Base-by-base conservation (phyloP, 1,140 invertebrate species). In the Cyphomyrmex costatus region DNA sequence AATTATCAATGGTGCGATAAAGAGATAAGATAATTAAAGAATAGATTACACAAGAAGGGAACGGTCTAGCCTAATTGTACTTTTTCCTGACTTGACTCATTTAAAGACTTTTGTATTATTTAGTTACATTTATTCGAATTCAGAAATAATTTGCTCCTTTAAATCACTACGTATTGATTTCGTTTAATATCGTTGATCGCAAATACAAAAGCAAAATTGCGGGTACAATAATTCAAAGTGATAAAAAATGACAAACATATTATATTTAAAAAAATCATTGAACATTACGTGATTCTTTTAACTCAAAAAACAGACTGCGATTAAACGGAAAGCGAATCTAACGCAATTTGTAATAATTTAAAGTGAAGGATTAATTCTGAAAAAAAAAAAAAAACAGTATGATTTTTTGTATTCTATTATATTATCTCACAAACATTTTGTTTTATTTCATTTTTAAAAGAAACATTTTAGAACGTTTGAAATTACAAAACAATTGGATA, bases 11-110 rank as follows among this genome's bases (percentile, higher is more conserved):
- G 49, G 21, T 46, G 16, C 21, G 79, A 83, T 83, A 83, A 80
- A 74, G n/a, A 83, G 79, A 83, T 83, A 83, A 83, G 79, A 83
- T 83, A 83, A 73, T 83, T 83, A 83, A 83, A 83, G 53, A 83
- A 60, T 27, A 73, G 56, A 83, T 74, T 82, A 73, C 36, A 71
- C 12, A 74, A 46, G 53, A 70, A 61, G 27, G 30, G 27, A 80
- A 4, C n/a, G 8, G 19, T 2, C 30, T 46, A 46, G 27, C 0
- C 3, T 73, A 83, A 83, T 83, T 36, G 27, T 33, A 74, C 16
- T 12, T 82, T 1, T n/a, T 46, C 7, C 14, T 21, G 27, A 33
- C 8, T 36, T 21, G 21, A 70, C 21, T 30, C 30, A 16, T 73
- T 33, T 33, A 46, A 83, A 60, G 10, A 16, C 12, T 46, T 24